These are phyloP conservation scores for Sebastes ruberrimus DNA, from an alignment of 2,797 vertebrate species.

Conservation along the genomic window DNA sequence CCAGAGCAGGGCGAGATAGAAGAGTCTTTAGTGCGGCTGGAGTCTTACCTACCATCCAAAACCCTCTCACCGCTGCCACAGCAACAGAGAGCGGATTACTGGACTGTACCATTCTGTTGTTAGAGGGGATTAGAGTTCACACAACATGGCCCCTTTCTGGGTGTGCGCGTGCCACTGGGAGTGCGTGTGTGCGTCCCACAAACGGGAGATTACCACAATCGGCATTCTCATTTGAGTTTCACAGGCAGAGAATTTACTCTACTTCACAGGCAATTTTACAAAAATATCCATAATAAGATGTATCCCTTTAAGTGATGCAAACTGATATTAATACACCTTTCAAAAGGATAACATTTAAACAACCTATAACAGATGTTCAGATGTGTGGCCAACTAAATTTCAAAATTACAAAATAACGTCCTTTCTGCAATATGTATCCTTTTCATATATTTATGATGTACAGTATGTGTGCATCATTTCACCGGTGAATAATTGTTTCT, in stretches of 20 bases:
- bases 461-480: background rate
- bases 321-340: background rate
- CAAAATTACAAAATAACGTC: background rate
- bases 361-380: constrained; percentile 10
- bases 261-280: constrained; percentile 20
- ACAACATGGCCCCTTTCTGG: constrained; percentile 85
- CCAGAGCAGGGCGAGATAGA: constrained; percentile 76
- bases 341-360: background rate
- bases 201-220: constrained; percentile 83
- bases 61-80: constrained; percentile 90
- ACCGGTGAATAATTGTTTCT: constrained; percentile 6
- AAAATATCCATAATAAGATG: background rate
- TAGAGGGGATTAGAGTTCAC: constrained; percentile 87
- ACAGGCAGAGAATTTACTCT: constrained; percentile 51
- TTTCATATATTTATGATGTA: background rate
- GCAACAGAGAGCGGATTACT: constrained; percentile 92
- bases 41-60: constrained; percentile 86
- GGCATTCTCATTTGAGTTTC: constrained; percentile 78
- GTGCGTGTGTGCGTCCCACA: constrained; percentile 77
- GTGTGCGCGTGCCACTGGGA: constrained; percentile 66
- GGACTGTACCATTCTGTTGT: constrained; percentile 90
- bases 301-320: background rate
- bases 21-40: constrained; percentile 76
- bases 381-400: background rate
- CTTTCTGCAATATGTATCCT: background rate